phyloP scores from a whole-genome alignment of 1,140 invertebrate species.

The Anoplophora glabripennis region DNA sequence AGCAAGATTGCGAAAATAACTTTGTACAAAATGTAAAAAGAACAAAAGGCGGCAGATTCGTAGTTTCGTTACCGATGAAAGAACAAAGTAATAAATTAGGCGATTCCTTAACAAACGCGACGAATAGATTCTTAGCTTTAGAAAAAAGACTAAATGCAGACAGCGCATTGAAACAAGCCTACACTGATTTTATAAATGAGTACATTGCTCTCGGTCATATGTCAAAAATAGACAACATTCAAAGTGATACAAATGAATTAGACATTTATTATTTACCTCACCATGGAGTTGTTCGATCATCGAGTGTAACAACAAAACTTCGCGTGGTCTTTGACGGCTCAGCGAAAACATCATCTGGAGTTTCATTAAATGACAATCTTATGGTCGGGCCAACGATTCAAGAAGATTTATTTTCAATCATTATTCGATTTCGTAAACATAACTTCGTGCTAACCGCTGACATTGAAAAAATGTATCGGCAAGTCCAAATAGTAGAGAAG shows the following conservation, averaged over 20 bases:
- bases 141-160: not conserved
- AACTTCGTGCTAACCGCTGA: slow-evolving; percentile 39
- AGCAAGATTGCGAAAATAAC: no score
- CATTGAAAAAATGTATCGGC: slow-evolving; percentile 52
- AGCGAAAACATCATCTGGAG: slow-evolving; percentile 14
- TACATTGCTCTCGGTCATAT: slow-evolving; percentile 6
- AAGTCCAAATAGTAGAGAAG: no score
- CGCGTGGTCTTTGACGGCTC: slow-evolving; percentile 29
- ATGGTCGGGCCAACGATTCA: slow-evolving; percentile 35
- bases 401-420: slow-evolving; percentile 32
- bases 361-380: slow-evolving; percentile 34
- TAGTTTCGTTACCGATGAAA: not conserved
- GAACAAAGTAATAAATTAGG: no score
- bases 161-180: slow-evolving; percentile 1
- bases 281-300: slow-evolving; percentile 34
- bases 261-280: slow-evolving; percentile 27
- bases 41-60: slow-evolving; percentile 4
- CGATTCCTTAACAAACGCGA: not conserved
- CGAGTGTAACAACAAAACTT: slow-evolving; percentile 6
- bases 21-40: not conserved
- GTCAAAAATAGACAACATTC: not conserved
- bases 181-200: slow-evolving; percentile 3
- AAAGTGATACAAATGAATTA: no score
- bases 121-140: not conserved
- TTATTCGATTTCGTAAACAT: slow-evolving; percentile 26